A percentile compares a stretch with the other conserved stretches of the same genome.
These are phyloP conservation scores for Acromyrmex echinatior DNA, from an alignment of 1,140 invertebrate species.

Conservation along the genomic window DNA sequence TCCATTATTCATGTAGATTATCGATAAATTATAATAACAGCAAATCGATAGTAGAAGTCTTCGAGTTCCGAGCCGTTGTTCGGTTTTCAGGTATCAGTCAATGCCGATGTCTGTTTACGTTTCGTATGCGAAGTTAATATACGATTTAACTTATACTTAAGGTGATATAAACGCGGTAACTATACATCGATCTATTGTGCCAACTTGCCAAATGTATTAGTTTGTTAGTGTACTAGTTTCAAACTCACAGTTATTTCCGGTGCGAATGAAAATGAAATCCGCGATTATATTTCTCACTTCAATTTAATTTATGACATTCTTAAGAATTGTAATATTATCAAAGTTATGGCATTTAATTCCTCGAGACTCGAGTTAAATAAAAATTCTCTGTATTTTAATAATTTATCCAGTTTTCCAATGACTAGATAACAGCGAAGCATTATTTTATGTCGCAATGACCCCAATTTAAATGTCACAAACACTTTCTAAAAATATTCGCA, in stretches of 20 bases:
- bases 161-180: background rate
- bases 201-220: conserved; percentile 8
- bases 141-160: background rate
- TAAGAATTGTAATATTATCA: background rate
- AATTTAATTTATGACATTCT: conserved; percentile 8
- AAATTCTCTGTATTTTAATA: background rate
- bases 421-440: background rate
- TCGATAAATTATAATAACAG: conserved; percentile 83
- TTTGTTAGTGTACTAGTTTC: background rate
- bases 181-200: background rate
- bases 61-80: conserved; percentile 41
- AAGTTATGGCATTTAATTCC: background rate
- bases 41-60: conserved; percentile 75
- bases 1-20: conserved; percentile 84
- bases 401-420: background rate
- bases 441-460: conserved; percentile 1
- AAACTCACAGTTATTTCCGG: conserved; percentile 4
- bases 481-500: conserved; percentile 34
- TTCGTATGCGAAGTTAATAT: background rate
- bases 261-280: conserved; percentile 12
- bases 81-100: conserved; percentile 11
- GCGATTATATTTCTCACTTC: background rate
- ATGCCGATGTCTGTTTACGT: conserved; percentile 1
- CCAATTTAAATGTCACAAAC: background rate
- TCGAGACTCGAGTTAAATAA: background rate